phyloP scores from a whole-genome alignment of 2,113 vertebrate species.

The Eclectus roratus region DNA sequence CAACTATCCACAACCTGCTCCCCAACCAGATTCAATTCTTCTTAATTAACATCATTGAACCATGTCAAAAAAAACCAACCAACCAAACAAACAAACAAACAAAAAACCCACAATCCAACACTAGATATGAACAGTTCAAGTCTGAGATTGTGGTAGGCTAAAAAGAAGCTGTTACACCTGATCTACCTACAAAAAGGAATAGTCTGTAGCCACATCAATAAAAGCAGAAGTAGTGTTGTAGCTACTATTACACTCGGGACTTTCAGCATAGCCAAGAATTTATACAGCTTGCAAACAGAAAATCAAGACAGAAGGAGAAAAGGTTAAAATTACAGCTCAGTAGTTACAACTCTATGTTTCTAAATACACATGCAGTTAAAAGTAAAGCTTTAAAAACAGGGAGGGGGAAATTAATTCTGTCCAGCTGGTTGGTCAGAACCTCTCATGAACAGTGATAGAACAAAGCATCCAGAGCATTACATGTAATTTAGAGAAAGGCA shows the following conservation, averaged over 20 bases:
- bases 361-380: background rate
- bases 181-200: background rate
- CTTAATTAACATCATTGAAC: background rate
- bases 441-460: background rate
- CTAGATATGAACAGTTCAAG: accelerated
- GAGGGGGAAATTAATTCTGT: background rate
- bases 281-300: background rate
- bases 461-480: background rate
- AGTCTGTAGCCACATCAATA: background rate
- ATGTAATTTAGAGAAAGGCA: background rate
- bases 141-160: background rate
- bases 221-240: background rate
- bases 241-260: background rate
- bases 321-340: background rate
- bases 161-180: background rate
- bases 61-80: background rate
- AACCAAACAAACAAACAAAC: too few relatives aligned
- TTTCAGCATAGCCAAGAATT: background rate
- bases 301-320: background rate
- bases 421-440: background rate
- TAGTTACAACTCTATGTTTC: background rate
- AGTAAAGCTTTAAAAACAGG: background rate
- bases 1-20: background rate
- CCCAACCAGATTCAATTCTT: background rate
- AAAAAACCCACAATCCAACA: background rate